phyloP scores from a whole-genome alignment of 2,113 vertebrate genomes.

The Lasiurus borealis region DNA sequence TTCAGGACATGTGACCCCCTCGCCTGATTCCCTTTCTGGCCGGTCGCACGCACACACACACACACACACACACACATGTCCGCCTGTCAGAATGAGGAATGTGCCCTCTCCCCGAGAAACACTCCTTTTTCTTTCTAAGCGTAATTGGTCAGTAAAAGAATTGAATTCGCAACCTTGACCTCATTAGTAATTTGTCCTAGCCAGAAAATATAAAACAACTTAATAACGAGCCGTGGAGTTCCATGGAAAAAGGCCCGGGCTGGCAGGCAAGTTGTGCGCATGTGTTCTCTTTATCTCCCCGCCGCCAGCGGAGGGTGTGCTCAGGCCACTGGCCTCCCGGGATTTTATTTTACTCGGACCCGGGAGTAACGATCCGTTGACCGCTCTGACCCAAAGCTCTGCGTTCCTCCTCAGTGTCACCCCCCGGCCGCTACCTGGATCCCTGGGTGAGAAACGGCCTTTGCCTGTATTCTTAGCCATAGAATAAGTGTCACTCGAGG shows the following conservation, averaged over 20 bases:
- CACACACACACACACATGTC: neutral
- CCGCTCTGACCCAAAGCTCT: constrained; percentile 4
- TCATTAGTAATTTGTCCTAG: constrained; percentile 69
- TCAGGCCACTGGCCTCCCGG: neutral
- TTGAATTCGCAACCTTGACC: constrained; percentile 53
- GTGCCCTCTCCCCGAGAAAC: neutral
- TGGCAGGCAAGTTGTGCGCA: neutral
- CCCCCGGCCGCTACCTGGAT: neutral
- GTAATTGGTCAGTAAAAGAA: constrained; percentile 55
- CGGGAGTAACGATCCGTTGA: neutral
- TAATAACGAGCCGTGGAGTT: constrained; percentile 49
- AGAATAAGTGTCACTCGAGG: neutral
- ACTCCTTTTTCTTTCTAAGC: constrained; percentile 33
- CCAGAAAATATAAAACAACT: constrained; percentile 61
- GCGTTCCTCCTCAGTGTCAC: constrained; percentile 1
- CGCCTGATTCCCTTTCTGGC: constrained; percentile 12
- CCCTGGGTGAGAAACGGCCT: neutral
- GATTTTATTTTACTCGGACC: neutral
- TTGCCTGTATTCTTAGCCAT: neutral
- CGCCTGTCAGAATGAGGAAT: constrained; percentile 5
- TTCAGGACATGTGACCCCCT: neutral
- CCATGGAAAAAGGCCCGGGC: neutral
- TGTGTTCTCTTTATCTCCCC: constrained; percentile 19
- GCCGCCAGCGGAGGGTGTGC: neutral
- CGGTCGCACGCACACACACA: too few species aligned